Conservation (phyloP, 2,888 invertebrate genomes). For the Hyppa rectilinea region DNA sequence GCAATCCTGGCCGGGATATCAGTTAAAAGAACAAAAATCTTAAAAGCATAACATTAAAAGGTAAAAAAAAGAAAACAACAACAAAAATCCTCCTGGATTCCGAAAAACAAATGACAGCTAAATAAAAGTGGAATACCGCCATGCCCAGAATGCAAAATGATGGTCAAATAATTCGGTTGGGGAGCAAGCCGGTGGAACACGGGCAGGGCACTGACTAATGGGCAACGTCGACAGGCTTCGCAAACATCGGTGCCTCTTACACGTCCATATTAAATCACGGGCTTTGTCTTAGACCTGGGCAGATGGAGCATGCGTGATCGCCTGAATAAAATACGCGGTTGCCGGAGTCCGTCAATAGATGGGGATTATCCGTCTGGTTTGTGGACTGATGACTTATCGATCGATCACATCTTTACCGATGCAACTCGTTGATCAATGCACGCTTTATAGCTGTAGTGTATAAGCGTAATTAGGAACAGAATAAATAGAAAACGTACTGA, state of each 20-base stretch:
- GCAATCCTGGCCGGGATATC: neutral
- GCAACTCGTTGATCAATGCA: constrained; percentile 6
- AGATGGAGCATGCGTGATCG: constrained; percentile 61
- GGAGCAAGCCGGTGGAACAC: constrained; percentile 75
- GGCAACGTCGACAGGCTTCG: constrained; percentile 67
- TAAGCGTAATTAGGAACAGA: too few species aligned
- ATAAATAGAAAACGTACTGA: too few species aligned
- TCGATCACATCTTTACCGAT: constrained; percentile 29
- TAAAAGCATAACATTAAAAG: neutral
- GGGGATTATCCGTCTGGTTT: constrained; percentile 38
- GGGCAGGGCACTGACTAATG: constrained; percentile 77
- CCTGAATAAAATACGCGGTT: constrained; percentile 61
- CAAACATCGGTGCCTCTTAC: constrained; percentile 70
- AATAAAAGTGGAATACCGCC: constrained; percentile 54
- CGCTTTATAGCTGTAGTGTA: neutral
- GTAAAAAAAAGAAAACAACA: constrained; percentile 3
- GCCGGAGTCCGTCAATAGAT: constrained; percentile 30
- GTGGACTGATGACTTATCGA: constrained; percentile 40
- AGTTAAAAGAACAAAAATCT: neutral
- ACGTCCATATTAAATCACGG: constrained; percentile 78
- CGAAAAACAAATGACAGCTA: constrained; percentile 49
- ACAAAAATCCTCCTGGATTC: constrained; percentile 11
- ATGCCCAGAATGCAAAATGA: constrained; percentile 76
- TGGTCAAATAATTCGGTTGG: constrained; percentile 81
- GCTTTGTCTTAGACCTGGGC: constrained; percentile 70